phyloP scores from a whole-genome alignment of 2,797 vertebrate species.

The Tenualosa thibaudeaui region DNA sequence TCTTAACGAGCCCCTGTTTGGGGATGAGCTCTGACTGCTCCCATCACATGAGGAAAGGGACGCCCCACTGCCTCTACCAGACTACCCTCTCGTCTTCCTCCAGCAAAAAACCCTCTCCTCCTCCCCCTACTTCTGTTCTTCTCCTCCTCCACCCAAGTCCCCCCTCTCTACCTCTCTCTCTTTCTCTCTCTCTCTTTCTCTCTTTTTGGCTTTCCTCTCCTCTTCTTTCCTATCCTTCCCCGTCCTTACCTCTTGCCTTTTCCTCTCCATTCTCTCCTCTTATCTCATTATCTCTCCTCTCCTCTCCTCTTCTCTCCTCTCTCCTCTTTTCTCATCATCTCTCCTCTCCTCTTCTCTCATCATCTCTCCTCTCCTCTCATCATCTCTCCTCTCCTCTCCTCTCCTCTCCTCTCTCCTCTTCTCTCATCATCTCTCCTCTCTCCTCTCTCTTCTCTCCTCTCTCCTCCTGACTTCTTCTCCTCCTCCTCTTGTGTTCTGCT shows the following conservation, averaged over 20 bases:
- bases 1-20: conserved; percentile 13
- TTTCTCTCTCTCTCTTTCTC: not conserved
- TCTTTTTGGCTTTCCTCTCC: not conserved
- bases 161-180: not conserved
- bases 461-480: not conserved
- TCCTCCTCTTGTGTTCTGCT: not conserved
- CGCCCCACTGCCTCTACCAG: not conserved
- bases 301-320: not conserved
- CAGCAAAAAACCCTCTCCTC: not conserved
- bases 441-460: not conserved
- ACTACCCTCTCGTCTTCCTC: not conserved
- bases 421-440: not conserved
- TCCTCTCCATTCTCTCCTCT: not conserved
- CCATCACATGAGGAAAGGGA: conserved; percentile 7
- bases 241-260: not conserved
- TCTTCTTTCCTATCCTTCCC: not conserved
- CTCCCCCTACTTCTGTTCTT: not conserved
- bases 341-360: not conserved
- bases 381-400: not conserved
- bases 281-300: not conserved
- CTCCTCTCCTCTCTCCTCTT: not conserved
- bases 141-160: not conserved
- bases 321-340: not conserved
- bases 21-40: conserved; percentile 19
- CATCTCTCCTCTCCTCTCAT: not conserved